Evolutionary conservation across 2,888 invertebrate species (phyloP), one percentile per base, ranked within the genome.

Genomic region (Aethes cnicana): DNA sequence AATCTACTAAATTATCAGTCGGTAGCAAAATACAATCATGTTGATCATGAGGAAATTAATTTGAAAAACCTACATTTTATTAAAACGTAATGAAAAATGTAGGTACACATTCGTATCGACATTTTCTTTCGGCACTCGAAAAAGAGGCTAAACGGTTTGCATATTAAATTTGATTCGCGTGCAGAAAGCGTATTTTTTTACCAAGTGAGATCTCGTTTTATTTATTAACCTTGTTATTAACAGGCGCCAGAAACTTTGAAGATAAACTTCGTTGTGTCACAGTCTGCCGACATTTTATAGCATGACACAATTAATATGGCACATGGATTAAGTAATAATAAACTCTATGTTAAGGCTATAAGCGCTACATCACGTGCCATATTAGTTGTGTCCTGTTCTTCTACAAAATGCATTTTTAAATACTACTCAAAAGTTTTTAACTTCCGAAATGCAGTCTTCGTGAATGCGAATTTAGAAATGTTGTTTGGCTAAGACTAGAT

Each of bases 91-190:
- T 28, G 6, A 36, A 36, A 36, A 9, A 18, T 11, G 1, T 20
- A 1, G 11, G 9, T 17, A 16, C 35, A 14, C 9, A 7, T 20
- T 11, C 12, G 25, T 58, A 63, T 68, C 62, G 69, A 66, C 12
- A 41, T 35, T 25, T 50, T 43, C 48, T 49, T 66, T 56, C 73
- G 64, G 43, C 68, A 58, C 63, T 64, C 57, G 42, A 21, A 49
- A 35, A 28, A 50, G 43, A 58, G 62, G 61, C 59, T 67, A 66
- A 69, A 60, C 68, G 68, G 67, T 65, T 67, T 77, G 72, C 72
- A 77, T 78, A 73, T 72, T 68, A 71, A 72, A 73, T 65, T 69
- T 64, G 71, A 72, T 74, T 74, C 72, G 74, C 74, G 74, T 71
- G 77, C 64, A 72, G 62, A 69, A 74, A 69, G 64, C 63, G 60